Conservation (phyloP, 2,113 vertebrate species). For the Dromiciops gliroides region DNA sequence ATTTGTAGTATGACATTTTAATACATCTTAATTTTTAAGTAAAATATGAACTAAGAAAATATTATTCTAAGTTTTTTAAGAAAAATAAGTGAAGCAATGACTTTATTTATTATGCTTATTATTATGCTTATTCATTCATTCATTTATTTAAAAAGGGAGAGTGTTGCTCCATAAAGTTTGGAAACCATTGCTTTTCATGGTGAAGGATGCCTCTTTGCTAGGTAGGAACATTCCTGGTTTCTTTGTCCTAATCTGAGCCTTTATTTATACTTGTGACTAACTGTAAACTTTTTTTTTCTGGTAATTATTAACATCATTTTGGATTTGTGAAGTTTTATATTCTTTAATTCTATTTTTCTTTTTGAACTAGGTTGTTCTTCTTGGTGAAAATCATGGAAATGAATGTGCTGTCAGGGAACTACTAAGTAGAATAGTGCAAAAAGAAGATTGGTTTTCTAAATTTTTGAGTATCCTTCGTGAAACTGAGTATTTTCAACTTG, state of each 20-base stretch:
- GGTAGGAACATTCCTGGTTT: neutral
- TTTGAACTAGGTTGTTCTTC: conserved; percentile 83
- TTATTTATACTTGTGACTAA: conserved; percentile 25
- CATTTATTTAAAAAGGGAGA: neutral
- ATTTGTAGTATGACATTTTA: neutral
- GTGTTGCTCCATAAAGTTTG: neutral
- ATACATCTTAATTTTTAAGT: neutral
- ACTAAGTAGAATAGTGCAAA: conserved; percentile 87
- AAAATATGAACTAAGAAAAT: neutral
- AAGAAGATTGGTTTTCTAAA: conserved; percentile 89
- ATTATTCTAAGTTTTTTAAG: neutral
- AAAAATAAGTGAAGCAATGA: neutral
- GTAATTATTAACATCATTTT: conserved; percentile 24
- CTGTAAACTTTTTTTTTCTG: conserved; percentile 42
- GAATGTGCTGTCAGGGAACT: conserved; percentile 86
- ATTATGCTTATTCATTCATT: neutral
- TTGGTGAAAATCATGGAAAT: conserved; percentile 72
- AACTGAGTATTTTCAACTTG: conserved; percentile 82
- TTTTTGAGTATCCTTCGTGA: conserved; percentile 86
- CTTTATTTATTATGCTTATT: neutral
- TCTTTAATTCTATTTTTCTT: conserved; percentile 43
- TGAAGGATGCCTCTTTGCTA: neutral
- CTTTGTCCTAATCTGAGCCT: conserved; percentile 34
- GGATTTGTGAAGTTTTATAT: conserved; percentile 27
- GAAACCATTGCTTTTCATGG: neutral